Evolutionary conservation across 1,140 invertebrate species (phyloP).

Genomic region (Sarcophaga bullata): DNA sequence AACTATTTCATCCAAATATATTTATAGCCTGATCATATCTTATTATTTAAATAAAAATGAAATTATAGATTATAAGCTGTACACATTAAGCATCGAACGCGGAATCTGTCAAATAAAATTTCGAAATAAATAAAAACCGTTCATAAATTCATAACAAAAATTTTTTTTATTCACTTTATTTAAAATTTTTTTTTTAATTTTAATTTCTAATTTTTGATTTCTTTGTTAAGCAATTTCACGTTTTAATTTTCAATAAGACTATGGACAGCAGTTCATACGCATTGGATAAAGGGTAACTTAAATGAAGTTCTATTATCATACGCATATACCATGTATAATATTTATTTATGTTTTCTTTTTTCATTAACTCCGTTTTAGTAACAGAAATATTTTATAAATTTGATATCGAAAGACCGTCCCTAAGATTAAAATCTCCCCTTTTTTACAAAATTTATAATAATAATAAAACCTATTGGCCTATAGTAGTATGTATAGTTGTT

Average conservation of each 20-base stretch:
- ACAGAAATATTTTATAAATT: not conserved
- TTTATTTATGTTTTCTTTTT: not conserved
- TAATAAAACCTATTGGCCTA: not conserved
- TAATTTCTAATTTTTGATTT: not conserved
- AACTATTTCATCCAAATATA: no score
- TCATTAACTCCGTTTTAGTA: not conserved
- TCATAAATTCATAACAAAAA: not conserved
- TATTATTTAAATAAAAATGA: no score
- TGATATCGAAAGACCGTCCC: constrained; percentile 16
- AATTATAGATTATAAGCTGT: not conserved
- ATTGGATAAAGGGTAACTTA: no score
- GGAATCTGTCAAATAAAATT: not conserved
- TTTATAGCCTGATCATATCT: not conserved
- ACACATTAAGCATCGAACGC: not conserved
- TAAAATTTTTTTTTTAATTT: no score
- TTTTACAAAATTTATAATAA: not conserved
- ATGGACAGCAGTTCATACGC: no score
- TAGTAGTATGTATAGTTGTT: no score
- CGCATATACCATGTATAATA: no score
- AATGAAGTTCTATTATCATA: no score
- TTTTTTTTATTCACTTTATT: not conserved
- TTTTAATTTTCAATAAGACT: no score
- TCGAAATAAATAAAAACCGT: not conserved
- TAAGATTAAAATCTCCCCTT: not conserved
- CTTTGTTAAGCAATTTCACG: no score